These are phyloP conservation scores for Paratilapia polleni DNA, from an alignment of 2,113 vertebrate species.

Conservation along the genomic window DNA sequence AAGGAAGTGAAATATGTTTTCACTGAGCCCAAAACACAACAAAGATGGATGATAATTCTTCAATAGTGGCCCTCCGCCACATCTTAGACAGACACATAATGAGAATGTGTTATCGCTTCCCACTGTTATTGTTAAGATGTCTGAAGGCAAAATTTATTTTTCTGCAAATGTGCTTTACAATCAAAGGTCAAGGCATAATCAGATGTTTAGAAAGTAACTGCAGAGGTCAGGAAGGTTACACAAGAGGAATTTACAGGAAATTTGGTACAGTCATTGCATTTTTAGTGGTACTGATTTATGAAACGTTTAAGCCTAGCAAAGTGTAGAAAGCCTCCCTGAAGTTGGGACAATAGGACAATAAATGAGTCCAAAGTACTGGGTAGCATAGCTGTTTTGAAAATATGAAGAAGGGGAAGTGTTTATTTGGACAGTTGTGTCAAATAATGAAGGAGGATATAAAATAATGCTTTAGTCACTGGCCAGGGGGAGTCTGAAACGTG, in stretches of 20 bases:
- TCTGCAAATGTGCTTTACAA: constrained; percentile 9
- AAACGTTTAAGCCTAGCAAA: neutral
- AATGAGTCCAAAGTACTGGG: neutral
- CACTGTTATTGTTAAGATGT: constrained; percentile 58
- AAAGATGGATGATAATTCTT: constrained; percentile 73
- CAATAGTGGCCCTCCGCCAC: constrained; percentile 71
- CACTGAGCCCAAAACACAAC: constrained; percentile 54
- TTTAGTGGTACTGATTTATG: neutral
- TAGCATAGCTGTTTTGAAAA: neutral
- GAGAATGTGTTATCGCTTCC: constrained; percentile 63
- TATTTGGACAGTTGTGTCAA: neutral
- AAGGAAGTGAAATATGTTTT: constrained; percentile 57
- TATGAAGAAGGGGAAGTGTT: neutral
- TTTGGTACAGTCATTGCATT: constrained; percentile 20
- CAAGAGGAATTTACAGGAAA: constrained; percentile 14
- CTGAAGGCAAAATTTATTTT: constrained; percentile 57
- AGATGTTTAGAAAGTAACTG: constrained; percentile 26
- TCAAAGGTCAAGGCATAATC: constrained; percentile 48
- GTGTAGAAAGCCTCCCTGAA: neutral
- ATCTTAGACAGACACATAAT: constrained; percentile 56
- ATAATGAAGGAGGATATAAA: neutral
- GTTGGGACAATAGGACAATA: constrained; percentile 27
- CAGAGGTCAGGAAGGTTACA: constrained; percentile 17
- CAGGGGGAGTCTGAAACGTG: constrained; percentile 13
- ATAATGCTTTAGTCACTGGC: neutral